Evolutionary conservation across 2,888 invertebrate species (phyloP).

Genomic region (Iphiclides podalirius): DNA sequence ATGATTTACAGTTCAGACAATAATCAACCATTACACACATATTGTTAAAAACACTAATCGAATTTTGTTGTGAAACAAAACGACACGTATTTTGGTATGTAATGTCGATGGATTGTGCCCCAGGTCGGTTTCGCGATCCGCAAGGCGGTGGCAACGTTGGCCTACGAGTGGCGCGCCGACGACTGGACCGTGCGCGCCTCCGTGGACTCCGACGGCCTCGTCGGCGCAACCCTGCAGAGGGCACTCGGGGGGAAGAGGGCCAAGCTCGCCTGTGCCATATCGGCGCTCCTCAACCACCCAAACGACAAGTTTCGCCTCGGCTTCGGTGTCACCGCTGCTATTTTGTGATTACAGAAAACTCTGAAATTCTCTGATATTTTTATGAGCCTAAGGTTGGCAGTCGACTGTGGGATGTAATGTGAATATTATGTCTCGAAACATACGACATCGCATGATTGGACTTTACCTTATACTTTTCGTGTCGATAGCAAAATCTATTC

Average conservation of each 20-base stretch:
- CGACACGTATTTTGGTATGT: too few species aligned
- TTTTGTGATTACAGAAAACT: constrained; percentile 42
- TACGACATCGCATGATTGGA: too few species aligned
- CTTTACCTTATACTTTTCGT: too few species aligned
- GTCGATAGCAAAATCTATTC: too few species aligned
- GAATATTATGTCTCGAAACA: too few species aligned
- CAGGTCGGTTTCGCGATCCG: constrained; percentile 65
- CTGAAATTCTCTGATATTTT: not conserved
- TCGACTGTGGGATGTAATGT: too few species aligned
- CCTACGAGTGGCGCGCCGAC: constrained; percentile 64
- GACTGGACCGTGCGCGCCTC: constrained; percentile 68
- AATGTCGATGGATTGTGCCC: too few species aligned
- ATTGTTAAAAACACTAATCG: too few species aligned
- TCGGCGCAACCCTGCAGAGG: constrained; percentile 65
- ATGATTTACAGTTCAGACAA: too few species aligned
- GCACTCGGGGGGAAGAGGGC: constrained; percentile 59
- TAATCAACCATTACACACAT: too few species aligned
- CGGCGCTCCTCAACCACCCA: constrained; percentile 71
- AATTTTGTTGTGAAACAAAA: too few species aligned
- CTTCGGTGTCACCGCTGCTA: constrained; percentile 63
- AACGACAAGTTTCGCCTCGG: constrained; percentile 73
- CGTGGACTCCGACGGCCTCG: constrained; percentile 67
- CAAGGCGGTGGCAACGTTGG: constrained; percentile 62
- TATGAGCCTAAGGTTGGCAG: too few species aligned
- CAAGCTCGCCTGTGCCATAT: constrained; percentile 61